Percentiles rank a stretch among this genome's conserved stretches.
These are phyloP conservation scores for Apamea sordens DNA, from an alignment of 2,888 invertebrate species.

Conservation along the genomic window DNA sequence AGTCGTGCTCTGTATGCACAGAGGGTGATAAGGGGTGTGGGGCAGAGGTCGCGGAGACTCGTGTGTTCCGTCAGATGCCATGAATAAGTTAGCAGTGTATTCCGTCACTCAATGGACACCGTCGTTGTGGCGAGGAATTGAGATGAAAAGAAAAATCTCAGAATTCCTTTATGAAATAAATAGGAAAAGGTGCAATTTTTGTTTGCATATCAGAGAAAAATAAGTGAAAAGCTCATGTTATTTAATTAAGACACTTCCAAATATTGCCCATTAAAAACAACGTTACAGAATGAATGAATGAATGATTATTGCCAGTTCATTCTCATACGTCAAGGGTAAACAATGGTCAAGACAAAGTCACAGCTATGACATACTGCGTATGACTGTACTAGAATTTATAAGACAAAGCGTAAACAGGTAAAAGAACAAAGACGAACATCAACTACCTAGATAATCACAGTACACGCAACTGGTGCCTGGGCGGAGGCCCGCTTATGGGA, in stretches of 20 bases:
- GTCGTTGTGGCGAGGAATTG: constrained; percentile 53
- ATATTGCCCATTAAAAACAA: constrained; percentile 38
- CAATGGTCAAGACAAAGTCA: constrained; percentile 64
- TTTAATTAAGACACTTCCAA: constrained; percentile 25
- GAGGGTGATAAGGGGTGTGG: constrained; percentile 76
- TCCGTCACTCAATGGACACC: constrained; percentile 77
- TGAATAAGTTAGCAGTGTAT: constrained; percentile 82
- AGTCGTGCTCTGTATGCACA: constrained; percentile 80
- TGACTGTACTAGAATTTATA: constrained; percentile 60
- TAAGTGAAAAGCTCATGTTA: constrained; percentile 16
- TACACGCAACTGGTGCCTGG: constrained; percentile 76
- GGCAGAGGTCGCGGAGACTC: constrained; percentile 64
- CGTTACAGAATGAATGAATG: constrained; percentile 48
- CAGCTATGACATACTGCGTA: constrained; percentile 53
- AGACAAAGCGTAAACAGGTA: constrained; percentile 63
- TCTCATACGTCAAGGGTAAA: constrained; percentile 62
- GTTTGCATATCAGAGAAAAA: constrained; percentile 12
- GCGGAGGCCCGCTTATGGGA: constrained; percentile 86
- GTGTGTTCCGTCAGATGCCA: constrained; percentile 74
- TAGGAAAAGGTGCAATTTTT: background rate
- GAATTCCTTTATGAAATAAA: background rate
- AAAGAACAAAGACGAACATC: constrained; percentile 70
- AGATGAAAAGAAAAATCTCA: constrained; percentile 19
- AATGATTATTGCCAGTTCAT: constrained; percentile 59
- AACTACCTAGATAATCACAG: constrained; percentile 70